Evolutionary conservation across 1,140 invertebrate species (phyloP).

Genomic region (Ladona fulva): DNA sequence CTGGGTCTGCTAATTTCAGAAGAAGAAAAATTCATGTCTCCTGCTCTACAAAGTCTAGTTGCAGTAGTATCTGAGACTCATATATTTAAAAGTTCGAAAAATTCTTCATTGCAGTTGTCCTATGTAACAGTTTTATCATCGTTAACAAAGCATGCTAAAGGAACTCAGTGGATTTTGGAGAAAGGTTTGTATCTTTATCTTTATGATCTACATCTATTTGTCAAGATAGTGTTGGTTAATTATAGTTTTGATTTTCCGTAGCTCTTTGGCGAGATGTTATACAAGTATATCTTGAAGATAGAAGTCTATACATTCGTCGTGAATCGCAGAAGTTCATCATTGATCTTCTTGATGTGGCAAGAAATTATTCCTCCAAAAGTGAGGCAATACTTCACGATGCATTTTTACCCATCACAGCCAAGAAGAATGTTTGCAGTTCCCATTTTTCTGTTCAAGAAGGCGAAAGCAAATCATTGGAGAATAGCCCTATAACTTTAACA

Average conservation of each 20-base stretch:
- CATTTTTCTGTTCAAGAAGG: not conserved
- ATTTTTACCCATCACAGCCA: not conserved
- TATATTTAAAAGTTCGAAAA: not conserved
- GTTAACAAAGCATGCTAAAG: slow-evolving; percentile 16
- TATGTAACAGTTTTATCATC: slow-evolving; percentile 16
- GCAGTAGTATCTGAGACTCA: not conserved
- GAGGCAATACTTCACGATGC: not conserved
- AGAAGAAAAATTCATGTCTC: slow-evolving; percentile 14
- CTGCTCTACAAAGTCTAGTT: not conserved
- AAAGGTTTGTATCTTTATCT: not conserved
- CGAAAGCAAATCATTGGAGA: not conserved
- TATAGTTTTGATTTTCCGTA: no score
- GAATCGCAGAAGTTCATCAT: not conserved
- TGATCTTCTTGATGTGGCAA: not conserved
- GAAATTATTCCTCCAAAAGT: not conserved
- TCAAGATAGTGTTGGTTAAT: no score
- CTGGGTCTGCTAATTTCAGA: slow-evolving; percentile 36
- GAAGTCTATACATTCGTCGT: not conserved
- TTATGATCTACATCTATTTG: no score
- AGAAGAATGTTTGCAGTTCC: not conserved
- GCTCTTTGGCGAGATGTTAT: not conserved
- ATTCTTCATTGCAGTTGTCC: slow-evolving; percentile 15
- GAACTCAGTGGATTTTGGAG: slow-evolving; percentile 14
- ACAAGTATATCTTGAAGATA: not conserved
- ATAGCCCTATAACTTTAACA: not conserved